Conservation (phyloP, 2,113 vertebrate genomes). For the Macroglossus sobrinus region DNA sequence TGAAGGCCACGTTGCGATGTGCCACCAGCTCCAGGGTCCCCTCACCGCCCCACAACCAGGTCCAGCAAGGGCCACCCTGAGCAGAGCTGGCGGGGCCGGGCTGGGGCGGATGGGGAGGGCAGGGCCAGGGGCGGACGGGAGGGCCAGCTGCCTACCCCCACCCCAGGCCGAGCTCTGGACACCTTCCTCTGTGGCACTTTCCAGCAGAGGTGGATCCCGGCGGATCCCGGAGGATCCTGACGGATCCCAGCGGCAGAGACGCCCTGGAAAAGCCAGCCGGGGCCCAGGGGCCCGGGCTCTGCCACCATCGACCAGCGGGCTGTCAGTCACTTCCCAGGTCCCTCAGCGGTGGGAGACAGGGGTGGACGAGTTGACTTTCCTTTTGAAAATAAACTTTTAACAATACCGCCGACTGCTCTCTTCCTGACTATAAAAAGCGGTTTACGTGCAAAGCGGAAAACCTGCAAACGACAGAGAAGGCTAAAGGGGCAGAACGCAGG, state of each 20-base stretch:
- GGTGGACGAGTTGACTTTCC: neutral
- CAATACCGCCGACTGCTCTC: neutral
- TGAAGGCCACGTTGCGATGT: accelerated
- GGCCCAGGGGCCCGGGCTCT: neutral
- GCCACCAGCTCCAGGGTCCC: neutral
- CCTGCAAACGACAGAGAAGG: neutral
- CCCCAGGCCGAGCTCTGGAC: neutral
- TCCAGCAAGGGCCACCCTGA: neutral
- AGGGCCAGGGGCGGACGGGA: neutral
- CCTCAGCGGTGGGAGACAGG: accelerated
- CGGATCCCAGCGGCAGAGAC: no score
- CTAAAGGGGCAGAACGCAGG: neutral
- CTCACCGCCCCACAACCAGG: accelerated
- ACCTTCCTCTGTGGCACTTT: neutral
- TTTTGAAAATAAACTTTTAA: neutral
- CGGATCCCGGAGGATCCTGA: no score
- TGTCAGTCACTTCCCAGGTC: neutral
- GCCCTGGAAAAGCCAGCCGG: accelerated
- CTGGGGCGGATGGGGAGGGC: accelerated
- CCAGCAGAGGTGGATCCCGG: accelerated
- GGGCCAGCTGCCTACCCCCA: neutral
- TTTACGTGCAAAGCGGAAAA: neutral
- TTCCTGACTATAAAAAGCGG: neutral
- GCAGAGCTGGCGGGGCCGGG: neutral
- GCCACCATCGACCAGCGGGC: neutral